Percentiles rank a stretch among this genome's conserved stretches.
Conservation (phyloP, 2,888 invertebrate genomes). For the Lysandra bellargus region DNA sequence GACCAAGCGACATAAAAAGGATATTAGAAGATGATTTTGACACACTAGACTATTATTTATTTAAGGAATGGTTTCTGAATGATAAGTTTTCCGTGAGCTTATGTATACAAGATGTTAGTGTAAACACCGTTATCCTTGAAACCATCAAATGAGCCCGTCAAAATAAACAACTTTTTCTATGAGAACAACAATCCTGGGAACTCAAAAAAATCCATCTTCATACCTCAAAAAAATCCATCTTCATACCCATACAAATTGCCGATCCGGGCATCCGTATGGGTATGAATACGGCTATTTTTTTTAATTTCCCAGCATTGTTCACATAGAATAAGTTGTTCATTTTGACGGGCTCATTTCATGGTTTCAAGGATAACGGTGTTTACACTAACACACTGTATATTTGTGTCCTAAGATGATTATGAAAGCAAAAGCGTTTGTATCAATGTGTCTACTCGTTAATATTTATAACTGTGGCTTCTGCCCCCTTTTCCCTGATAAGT, state of each 20-base stretch:
- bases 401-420: neutral
- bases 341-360: too few relatives aligned
- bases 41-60: neutral
- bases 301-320: too few relatives aligned
- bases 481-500: neutral
- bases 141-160: too few relatives aligned
- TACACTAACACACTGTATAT: neutral
- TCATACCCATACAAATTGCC: too few relatives aligned
- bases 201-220: too few relatives aligned
- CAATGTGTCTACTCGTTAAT: neutral
- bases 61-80: neutral
- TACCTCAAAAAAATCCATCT: too few relatives aligned
- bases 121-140: too few relatives aligned
- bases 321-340: too few relatives aligned
- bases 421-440: neutral
- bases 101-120: neutral
- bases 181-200: too few relatives aligned
- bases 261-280: too few relatives aligned
- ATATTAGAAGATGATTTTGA: neutral
- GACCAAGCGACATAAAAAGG: constrained; percentile 46
- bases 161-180: too few relatives aligned
- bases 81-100: neutral
- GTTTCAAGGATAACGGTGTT: neutral
- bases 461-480: neutral
- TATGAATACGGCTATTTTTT: too few relatives aligned